Percentiles rank a stretch among this genome's conserved stretches.
Conservation (phyloP, 2,888 invertebrate species). For the Drosophila meridionalis region DNA sequence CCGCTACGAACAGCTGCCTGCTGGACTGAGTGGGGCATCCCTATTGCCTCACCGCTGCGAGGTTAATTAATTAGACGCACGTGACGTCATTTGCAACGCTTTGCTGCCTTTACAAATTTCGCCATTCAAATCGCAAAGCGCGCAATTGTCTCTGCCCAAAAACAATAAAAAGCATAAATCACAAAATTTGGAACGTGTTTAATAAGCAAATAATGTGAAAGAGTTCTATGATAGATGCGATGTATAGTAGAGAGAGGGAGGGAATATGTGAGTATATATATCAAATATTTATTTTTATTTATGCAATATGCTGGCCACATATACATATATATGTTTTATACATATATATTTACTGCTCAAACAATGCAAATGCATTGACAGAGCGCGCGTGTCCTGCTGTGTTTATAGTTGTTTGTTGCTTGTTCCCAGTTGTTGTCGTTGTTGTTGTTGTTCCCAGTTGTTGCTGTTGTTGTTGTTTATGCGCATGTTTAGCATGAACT, state of each 20-base stretch:
- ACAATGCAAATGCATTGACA: constrained; percentile 29
- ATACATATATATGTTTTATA: not conserved
- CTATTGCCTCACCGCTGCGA: constrained; percentile 11
- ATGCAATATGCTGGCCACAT: constrained; percentile 39
- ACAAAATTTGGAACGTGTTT: constrained; percentile 50
- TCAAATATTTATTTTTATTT: constrained; percentile 8
- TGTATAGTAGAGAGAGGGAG: not conserved
- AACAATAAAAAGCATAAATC: constrained; percentile 49
- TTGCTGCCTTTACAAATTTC: constrained; percentile 50
- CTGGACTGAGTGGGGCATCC: not conserved
- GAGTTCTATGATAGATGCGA: constrained; percentile 25
- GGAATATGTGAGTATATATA: not conserved
- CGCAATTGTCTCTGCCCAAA: constrained; percentile 8
- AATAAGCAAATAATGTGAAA: constrained; percentile 54
- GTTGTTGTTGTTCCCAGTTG: not conserved
- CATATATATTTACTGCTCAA: constrained; percentile 13
- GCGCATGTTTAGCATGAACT: constrained; percentile 38
- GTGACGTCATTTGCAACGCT: constrained; percentile 54
- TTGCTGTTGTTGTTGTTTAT: constrained; percentile 23
- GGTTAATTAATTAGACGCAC: constrained; percentile 66
- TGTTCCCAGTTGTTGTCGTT: not conserved
- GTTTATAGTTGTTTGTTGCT: constrained; percentile 7
- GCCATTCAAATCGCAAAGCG: constrained; percentile 37
- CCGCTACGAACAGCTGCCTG: constrained; percentile 43
- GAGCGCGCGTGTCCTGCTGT: constrained; percentile 36